Conservation (phyloP, 2,797 vertebrate species). For the Channallabes apus region DNA sequence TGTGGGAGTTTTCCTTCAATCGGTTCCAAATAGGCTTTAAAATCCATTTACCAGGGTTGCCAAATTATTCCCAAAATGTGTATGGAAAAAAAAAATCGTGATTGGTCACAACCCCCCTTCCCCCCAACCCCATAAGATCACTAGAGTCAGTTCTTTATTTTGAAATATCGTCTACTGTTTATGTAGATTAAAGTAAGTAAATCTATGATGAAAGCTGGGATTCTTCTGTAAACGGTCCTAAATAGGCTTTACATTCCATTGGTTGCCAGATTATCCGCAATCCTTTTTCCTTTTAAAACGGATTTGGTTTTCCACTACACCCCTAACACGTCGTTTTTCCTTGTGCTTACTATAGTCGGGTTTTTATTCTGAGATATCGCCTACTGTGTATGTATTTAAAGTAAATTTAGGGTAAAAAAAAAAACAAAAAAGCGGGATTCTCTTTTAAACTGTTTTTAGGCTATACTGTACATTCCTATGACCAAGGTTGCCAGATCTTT, state of each 20-base stretch:
- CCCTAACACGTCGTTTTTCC: neutral
- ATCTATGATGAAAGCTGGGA: no score
- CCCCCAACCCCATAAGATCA: no score
- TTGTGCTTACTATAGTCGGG: no score
- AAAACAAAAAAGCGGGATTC: neutral
- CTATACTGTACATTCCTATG: neutral
- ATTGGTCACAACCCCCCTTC: rapidly evolving
- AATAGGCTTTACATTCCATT: neutral
- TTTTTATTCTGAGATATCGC: neutral
- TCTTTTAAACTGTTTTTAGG: neutral
- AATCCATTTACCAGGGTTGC: neutral
- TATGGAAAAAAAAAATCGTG: no score
- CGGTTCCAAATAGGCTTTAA: neutral
- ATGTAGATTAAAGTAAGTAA: no score
- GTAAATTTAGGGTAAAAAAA: no score
- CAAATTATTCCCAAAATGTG: neutral
- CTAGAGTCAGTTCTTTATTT: neutral
- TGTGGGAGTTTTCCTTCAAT: neutral
- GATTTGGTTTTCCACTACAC: rapidly evolving
- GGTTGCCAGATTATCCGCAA: neutral
- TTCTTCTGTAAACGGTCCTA: neutral
- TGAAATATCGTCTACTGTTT: neutral
- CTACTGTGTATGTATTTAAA: neutral
- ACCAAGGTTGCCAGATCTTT: neutral
- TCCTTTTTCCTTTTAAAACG: no score